Base-by-base conservation (phyloP, 2,888 invertebrate species). In the Trissolcus brochymenae region DNA sequence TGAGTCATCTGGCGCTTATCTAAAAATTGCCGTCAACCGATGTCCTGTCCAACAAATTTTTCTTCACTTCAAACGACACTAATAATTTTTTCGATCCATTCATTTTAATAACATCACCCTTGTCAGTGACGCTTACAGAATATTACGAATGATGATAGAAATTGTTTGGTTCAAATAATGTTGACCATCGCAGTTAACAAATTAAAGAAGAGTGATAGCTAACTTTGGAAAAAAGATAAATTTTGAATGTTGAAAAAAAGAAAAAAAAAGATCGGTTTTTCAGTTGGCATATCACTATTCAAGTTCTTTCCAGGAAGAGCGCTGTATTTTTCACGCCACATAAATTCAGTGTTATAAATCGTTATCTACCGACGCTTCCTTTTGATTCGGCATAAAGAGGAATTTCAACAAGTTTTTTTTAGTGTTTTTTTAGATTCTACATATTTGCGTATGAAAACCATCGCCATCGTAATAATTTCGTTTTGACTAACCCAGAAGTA, bases 31-130 rank as follows among this genome's bases (percentile, higher is more conserved):
- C 55, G 55, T 68, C 49, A 61, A 60, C 65, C 46, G 40, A 35
- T 49, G 25, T 25, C 4, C 35, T 9, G 29, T 57, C 25, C 46
- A 29, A 40, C 41, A 70, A 19, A 70, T 50, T 70, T 61, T 62
- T 70, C 56, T 71, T 51, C 29, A 51, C 56, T 71, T 62, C 19
- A 25, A 40, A 54, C 55, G 62, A 56, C 70, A 50, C 29, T 51
- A 71, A 62, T 71, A 57, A 16, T 29, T n/a, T 51, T 49, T 40
- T 51, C 43, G 56, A 62, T 56, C 51, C 56, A 71, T 71, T 71
- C 62, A 50, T 71, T 71, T 62, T 62, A 62, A 62, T 71, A 55
- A 62, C 43, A 19, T 51, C 67, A 67, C 6, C 4, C 2, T 19
- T 6, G 43, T 40, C 54, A 67, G 7, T 29, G 68, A 68, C 19